Evolutionary conservation across 2,888 invertebrate genomes (phyloP).

Genomic region (Crossocerus cetratus): DNA sequence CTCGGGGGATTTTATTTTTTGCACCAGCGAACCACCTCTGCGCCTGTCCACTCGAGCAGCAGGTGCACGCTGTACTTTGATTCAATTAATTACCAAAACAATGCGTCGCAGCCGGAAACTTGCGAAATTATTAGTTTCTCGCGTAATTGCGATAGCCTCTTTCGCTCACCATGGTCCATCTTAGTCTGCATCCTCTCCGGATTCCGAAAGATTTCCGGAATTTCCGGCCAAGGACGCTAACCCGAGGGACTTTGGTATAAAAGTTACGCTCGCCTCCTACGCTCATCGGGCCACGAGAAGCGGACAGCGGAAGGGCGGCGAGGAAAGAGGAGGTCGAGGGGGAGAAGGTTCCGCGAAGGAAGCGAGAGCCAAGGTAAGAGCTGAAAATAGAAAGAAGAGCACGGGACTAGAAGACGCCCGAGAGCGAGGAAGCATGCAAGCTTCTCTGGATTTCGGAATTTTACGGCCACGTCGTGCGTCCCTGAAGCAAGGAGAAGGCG

Average conservation of each 20-base stretch:
- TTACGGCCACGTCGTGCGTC: slow-evolving; percentile 58
- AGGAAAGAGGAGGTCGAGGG: background rate
- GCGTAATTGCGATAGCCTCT: slow-evolving; percentile 48
- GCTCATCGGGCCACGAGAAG: slow-evolving; percentile 14
- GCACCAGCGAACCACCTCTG: too few relatives aligned
- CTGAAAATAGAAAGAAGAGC: slow-evolving; percentile 21
- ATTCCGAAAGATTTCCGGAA: slow-evolving; percentile 57
- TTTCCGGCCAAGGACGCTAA: slow-evolving; percentile 50
- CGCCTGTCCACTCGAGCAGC: background rate
- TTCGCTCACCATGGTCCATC: slow-evolving; percentile 33
- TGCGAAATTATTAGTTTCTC: slow-evolving; percentile 51
- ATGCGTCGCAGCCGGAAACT: background rate
- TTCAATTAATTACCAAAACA: background rate
- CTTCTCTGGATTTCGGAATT: slow-evolving; percentile 62
- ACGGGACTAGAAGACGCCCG: slow-evolving; percentile 6
- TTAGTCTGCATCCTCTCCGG: slow-evolving; percentile 29
- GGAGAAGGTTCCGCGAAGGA: background rate
- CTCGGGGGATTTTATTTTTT: too few relatives aligned
- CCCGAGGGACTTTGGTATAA: slow-evolving; percentile 43
- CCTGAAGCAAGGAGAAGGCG: slow-evolving; percentile 68
- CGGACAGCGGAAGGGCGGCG: background rate
- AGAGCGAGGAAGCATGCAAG: slow-evolving; percentile 29
- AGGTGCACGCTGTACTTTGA: background rate
- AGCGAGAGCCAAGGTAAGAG: slow-evolving; percentile 12
- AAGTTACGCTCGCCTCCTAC: slow-evolving; percentile 37